Percentiles rank a stretch among this genome's conserved stretches.
Evolutionary conservation across 1,140 invertebrate genomes (phyloP).

Genomic region (Arion vulgaris): DNA sequence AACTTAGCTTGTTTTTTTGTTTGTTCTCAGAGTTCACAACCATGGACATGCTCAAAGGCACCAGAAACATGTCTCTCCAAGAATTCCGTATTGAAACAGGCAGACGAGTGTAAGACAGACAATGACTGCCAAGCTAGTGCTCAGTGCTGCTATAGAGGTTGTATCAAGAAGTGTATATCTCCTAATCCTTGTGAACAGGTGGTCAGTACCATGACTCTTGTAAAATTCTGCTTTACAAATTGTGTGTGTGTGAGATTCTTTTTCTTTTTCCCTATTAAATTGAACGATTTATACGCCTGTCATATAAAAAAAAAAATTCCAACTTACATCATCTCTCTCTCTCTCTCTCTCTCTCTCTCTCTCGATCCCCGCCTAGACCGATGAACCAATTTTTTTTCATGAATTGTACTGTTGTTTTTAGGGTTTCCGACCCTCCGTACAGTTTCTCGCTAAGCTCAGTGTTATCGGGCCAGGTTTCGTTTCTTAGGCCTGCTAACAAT

Average conservation of each 20-base stretch:
- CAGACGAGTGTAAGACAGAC: neutral
- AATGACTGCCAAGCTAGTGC: neutral
- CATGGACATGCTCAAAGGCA: constrained; percentile 1
- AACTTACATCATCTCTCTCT: too few species aligned
- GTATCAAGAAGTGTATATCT: neutral
- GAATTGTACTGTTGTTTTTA: too few species aligned
- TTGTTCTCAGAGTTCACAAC: neutral
- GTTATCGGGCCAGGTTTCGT: too few species aligned
- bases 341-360: too few species aligned
- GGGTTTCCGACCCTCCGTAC: too few species aligned
- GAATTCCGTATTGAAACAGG: too few species aligned
- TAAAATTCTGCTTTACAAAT: too few species aligned
- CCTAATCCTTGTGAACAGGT: constrained; percentile 7
- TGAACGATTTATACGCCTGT: neutral
- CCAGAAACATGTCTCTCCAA: neutral
- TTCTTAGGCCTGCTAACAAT: too few species aligned
- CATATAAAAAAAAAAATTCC: neutral
- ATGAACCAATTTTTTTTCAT: too few species aligned
- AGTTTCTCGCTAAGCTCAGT: too few species aligned
- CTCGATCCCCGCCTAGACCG: too few species aligned
- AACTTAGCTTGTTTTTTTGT: neutral
- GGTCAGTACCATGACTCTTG: neutral
- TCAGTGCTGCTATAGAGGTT: constrained; percentile 15
- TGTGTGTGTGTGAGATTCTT: neutral
- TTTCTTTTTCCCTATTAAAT: neutral